Percentiles rank a stretch among this genome's conserved stretches.
Conservation (phyloP, 1,140 invertebrate genomes). For the Cyphomyrmex costatus region DNA sequence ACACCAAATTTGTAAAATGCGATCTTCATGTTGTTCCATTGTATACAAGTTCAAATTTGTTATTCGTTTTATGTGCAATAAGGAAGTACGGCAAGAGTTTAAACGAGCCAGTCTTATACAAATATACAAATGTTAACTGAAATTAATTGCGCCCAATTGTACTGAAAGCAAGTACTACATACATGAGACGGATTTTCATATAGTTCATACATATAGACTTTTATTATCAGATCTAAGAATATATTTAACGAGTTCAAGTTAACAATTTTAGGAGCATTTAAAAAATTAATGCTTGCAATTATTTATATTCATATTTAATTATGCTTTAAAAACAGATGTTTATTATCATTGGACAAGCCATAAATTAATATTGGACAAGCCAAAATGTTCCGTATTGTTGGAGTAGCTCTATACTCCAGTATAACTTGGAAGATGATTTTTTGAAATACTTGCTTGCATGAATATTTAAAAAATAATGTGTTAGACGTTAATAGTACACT, state of each 20-base stretch:
- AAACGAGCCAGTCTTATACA: constrained; percentile 29
- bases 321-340: constrained; percentile 9
- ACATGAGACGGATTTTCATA: constrained; percentile 38
- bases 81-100: constrained; percentile 50
- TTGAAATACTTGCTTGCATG: constrained; percentile 49
- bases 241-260: constrained; percentile 30
- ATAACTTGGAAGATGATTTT: constrained; percentile 13
- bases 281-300: constrained; percentile 53
- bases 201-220: constrained; percentile 38
- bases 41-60: constrained; percentile 70
- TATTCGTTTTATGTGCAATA: constrained; percentile 78
- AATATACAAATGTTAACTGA: constrained; percentile 28
- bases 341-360: constrained; percentile 19
- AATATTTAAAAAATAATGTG: constrained; percentile 61
- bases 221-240: constrained; percentile 31
- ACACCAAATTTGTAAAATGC: constrained; percentile 67
- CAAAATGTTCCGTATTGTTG: constrained; percentile 25
- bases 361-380: background rate
- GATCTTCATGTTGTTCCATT: constrained; percentile 71
- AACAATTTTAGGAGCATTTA: constrained; percentile 64
- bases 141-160: constrained; percentile 42
- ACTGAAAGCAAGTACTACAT: constrained; percentile 27
- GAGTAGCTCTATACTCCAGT: constrained; percentile 19
- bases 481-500: constrained; percentile 59
- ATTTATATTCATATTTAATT: constrained; percentile 63